Base-by-base conservation (phyloP, 2,113 vertebrate species). In the Chrysochloris asiatica region DNA sequence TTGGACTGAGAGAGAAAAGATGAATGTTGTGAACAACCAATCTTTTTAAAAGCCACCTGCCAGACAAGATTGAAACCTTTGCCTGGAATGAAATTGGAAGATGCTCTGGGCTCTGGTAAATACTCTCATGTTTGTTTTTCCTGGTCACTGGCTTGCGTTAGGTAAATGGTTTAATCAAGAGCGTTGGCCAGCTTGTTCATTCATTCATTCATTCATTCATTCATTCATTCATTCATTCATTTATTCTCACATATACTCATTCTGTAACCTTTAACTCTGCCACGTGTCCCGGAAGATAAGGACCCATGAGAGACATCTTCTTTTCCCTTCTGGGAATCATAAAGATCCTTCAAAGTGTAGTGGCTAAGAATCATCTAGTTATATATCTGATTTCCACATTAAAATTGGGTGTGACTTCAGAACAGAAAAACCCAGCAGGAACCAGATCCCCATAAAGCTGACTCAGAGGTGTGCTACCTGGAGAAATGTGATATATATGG, bases 31-130 rank as follows among this genome's bases (percentile, higher is more conserved):
- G 52, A 88, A 45, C 12, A 78, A 38, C 43, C 22, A 1, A 67
- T 38, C 59, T 48, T 54, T n/a, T 87, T 72, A 36, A 80, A 89
- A 93, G 50, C 48, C 71, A n/a, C 22, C 63, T 89, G 75, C 43
- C 83, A 81, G 88, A 26, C n/a, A 24, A 69, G 72, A n/a, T 89
- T 61, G 81, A 90, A 84, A 67, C 59, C 43, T 89, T 77, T 69
- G 84, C 82, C 52, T 86, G 47, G 71, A 88, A 94, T 59, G 43
- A 71, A 63, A 47, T 2, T 6, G 9, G 80, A 65, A 71, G 77
- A 19, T 43, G 56, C 41, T 86, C 17, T 54, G 86, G 33, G n/a
- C 48, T 69, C 80, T 50, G n/a, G 48, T 50, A 24, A 88, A 50
- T 65, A 47, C 8, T 12, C 48, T 30, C 67, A 2, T 80, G 83